Percentiles rank a stretch among this genome's conserved stretches.
These are phyloP conservation scores for Prunella himalayana DNA, from an alignment of 2,113 vertebrate species.

Conservation along the genomic window DNA sequence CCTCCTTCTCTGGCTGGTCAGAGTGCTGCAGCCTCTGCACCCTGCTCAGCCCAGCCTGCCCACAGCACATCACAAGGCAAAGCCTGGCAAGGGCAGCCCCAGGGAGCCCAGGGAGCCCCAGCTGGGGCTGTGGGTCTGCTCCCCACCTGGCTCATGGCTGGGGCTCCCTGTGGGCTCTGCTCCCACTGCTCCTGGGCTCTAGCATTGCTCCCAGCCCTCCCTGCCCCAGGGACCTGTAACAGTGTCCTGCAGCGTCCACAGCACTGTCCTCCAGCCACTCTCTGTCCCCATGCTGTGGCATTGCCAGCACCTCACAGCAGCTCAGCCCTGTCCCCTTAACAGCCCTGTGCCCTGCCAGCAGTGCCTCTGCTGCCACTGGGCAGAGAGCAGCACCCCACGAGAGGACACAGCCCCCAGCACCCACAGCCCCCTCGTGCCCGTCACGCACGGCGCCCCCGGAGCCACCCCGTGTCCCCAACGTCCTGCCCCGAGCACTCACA, in stretches of 20 bases:
- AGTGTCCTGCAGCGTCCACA: background rate
- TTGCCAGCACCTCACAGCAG: background rate
- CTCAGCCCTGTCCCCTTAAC: background rate
- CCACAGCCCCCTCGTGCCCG: background rate
- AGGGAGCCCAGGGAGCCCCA: rapidly evolving
- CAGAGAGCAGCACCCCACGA: background rate
- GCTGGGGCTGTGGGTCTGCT: background rate
- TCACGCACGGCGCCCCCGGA: background rate
- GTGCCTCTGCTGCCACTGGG: background rate
- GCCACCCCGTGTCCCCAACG: rapidly evolving
- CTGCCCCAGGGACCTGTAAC: rapidly evolving
- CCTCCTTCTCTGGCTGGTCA: background rate
- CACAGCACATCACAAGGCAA: background rate
- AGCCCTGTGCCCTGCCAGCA: background rate
- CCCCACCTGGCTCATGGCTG: background rate
- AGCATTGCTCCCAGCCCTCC: background rate
- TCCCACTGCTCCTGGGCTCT: background rate
- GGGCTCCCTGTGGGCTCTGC: background rate
- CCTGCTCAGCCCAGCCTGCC: background rate
- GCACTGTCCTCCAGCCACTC: background rate
- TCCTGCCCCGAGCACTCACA: background rate
- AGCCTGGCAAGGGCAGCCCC: background rate
- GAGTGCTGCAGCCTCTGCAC: background rate
- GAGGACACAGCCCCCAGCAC: background rate
- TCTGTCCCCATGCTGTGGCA: background rate